Base-by-base conservation (phyloP, 1,140 invertebrate genomes). In the Rhopalosiphum padi region DNA sequence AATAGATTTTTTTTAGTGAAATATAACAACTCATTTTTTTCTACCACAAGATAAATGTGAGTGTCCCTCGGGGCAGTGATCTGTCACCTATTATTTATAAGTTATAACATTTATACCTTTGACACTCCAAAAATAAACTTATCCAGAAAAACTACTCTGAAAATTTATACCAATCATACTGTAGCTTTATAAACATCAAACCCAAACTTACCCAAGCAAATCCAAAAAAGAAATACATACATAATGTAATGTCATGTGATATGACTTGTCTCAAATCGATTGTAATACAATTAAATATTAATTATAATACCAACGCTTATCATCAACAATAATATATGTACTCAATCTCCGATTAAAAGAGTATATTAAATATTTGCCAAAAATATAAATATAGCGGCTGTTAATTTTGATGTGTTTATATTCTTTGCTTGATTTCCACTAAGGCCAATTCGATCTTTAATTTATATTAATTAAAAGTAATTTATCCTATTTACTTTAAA, bases 21-120 rank as follows among this genome's bases (percentile, higher is more conserved):
- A 77, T 77, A 18, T n/a, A n/a, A 15, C 60, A 35, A n/a, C 30
- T 77, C 30, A 53, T 53, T 68, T 68, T 77, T 77, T 35, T 30
- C n/a, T 35, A n/a, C 60, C n/a, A 77, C 30, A 77, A 77, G 60
- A 77, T n/a, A 77, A 77, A 77, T 77, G 60, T 77, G n/a, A 77
- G 15, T 35, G 15, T 77, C 60, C 60, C 60, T n/a, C 60, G 30
- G 60, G 30, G 60, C 60, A 77, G n/a, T 77, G 60, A 77, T 77
- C 30, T 77, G 60, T 77, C 60, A 77, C 60, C 60, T 77, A 77
- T 77, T 77, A 77, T 77, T 77, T 77, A 68, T 46, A 46, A 51
- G 48, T 51, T 51, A 51, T 77, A 77, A 77, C 60, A 77, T 77
- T 77, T 77, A 77, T 77, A n/a, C 60, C 60, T 77, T 77, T 77